A percentile compares a stretch with the other conserved stretches of the same genome.
phyloP scores from a whole-genome alignment of 2,797 vertebrate genomes.

The Pitangus sulphuratus region DNA sequence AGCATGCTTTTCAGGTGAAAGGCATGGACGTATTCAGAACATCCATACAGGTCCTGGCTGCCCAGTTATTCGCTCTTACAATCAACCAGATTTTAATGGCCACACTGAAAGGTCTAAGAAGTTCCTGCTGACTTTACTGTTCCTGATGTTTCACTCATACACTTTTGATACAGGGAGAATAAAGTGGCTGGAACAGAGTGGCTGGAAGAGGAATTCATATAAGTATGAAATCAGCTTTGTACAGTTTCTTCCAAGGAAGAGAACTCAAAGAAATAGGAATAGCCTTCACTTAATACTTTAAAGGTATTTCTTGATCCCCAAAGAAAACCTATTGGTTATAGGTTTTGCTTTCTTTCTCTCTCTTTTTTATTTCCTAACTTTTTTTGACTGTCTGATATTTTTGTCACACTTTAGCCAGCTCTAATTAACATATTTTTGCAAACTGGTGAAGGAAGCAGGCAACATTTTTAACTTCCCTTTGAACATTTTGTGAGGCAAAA shows the following conservation, averaged over 20 bases:
- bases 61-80: neutral
- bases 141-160: neutral
- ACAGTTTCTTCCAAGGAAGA: neutral
- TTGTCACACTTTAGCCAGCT: neutral
- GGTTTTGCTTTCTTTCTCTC: rapidly evolving
- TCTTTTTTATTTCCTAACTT: neutral
- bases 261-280: neutral
- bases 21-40: neutral
- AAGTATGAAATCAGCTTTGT: neutral
- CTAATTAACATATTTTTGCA: constrained; percentile 33
- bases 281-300: neutral
- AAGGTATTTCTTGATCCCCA: neutral
- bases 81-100: neutral
- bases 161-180: neutral
- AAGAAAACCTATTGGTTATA: neutral
- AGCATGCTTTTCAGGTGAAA: neutral
- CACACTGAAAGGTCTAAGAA: neutral
- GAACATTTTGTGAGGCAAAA: constrained; percentile 52
- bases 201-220: neutral
- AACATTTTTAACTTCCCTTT: constrained; percentile 11
- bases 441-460: neutral
- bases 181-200: neutral
- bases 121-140: neutral
- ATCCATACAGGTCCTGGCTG: neutral
- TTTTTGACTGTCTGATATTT: neutral